Percentiles rank a stretch among this genome's conserved stretches.
Evolutionary conservation across 1,140 invertebrate species (phyloP).

Genomic region (Orchestia grillus): DNA sequence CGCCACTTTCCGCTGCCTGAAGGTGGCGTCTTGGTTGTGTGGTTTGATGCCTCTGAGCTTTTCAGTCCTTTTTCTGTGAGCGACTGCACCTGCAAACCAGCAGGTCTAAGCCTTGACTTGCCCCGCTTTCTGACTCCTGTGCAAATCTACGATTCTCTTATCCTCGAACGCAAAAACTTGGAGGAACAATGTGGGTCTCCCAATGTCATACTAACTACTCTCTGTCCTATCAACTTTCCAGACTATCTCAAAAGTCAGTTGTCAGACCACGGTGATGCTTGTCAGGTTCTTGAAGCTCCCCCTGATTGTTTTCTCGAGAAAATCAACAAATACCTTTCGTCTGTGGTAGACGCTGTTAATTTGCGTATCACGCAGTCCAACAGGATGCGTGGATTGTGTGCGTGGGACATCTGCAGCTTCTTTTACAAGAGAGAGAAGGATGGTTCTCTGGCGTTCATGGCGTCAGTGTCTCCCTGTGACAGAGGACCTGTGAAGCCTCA

Average conservation of each 20-base stretch:
- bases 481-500: not conserved
- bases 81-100: not conserved
- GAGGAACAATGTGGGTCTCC: slow-evolving; percentile 33
- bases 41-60: slow-evolving; percentile 9
- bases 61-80: not conserved
- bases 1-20: not conserved
- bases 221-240: not conserved
- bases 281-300: not conserved
- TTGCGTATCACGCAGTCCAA: slow-evolving; percentile 22
- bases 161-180: not conserved
- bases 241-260: slow-evolving; percentile 1
- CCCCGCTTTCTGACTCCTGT: not conserved
- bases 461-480: not conserved
- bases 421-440: not conserved
- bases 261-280: not conserved
- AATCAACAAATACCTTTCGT: slow-evolving; percentile 11
- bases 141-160: not conserved
- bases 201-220: slow-evolving; percentile 10
- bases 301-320: not conserved
- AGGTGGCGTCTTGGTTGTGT: slow-evolving; percentile 4
- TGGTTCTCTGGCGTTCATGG: not conserved
- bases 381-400: slow-evolving; percentile 9
- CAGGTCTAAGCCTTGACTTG: not conserved
- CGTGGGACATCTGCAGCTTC: not conserved
- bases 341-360: not conserved